Evolutionary conservation across 2,888 invertebrate genomes (phyloP).

Genomic region (Drosophila melanosoma): DNA sequence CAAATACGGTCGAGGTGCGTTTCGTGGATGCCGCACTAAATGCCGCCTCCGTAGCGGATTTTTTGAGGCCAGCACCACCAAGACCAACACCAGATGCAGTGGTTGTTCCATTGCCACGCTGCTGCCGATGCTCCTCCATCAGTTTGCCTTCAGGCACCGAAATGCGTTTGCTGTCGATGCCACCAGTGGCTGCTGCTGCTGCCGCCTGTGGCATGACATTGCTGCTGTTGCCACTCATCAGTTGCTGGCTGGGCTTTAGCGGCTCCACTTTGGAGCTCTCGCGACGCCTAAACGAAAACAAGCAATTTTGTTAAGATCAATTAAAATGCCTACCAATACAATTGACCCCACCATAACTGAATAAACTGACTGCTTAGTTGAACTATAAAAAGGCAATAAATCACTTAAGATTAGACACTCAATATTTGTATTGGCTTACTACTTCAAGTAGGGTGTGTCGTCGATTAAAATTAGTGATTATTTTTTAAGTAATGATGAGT

Average conservation of each 20-base stretch:
- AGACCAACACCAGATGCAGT: neutral
- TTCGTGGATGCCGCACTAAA: slow-evolving; percentile 88
- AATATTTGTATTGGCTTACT: too few species aligned
- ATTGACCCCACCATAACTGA: neutral
- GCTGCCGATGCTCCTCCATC: slow-evolving; percentile 82
- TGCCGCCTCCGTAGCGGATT: slow-evolving; percentile 85
- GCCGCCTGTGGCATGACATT: slow-evolving; percentile 24
- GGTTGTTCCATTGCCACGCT: slow-evolving; percentile 78
- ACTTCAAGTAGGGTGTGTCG: neutral
- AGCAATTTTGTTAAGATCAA: neutral
- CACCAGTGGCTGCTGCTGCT: neutral
- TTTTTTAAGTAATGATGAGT: neutral
- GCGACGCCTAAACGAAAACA: slow-evolving; percentile 86
- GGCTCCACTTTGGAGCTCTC: slow-evolving; percentile 86
- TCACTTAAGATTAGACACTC: neutral
- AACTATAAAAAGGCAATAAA: neutral
- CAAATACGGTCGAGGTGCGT: slow-evolving; percentile 94
- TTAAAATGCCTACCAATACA: neutral
- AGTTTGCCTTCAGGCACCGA: slow-evolving; percentile 83
- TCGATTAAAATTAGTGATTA: neutral
- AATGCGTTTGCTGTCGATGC: slow-evolving; percentile 80
- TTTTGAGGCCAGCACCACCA: slow-evolving; percentile 72
- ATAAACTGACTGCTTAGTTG: neutral
- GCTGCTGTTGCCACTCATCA: slow-evolving; percentile 86
- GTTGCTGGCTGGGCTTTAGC: slow-evolving; percentile 64